Evolutionary conservation across 1,140 invertebrate genomes (phyloP), one percentile per base, ranked within the genome.

Genomic region (Megathymus violae): DNA sequence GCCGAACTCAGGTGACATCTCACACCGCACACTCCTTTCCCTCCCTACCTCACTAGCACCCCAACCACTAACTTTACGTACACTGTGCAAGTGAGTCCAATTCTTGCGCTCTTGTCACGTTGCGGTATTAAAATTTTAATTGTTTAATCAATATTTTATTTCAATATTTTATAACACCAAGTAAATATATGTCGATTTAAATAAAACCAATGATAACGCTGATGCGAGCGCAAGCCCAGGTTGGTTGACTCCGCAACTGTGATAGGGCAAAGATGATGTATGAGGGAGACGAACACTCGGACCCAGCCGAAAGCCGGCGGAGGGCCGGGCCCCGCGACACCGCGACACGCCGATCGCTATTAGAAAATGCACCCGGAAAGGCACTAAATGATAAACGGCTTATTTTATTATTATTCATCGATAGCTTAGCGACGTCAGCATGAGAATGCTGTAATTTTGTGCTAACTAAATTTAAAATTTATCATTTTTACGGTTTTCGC

Each of bases 1-100:
- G 95, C 96, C 62, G 97, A 99, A 90, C 94, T 99, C 91, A 98
- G 97, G 97, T 98, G 93, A 75, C 19, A 22, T 5, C 19, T 2
- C 19, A 22, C 19, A 22, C 44, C 44, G 1, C 3, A 16, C 50
- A n/a, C 31, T 1, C 16, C 16, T 4, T 34, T 17, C 0, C 11
- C 34, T 0, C 17, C 27, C 4, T 5, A 0, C 14, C 0, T 19
- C 38, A 3, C 38, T 13, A 4, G 16, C 15, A 16, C 34, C 19
- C 19, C 11, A 46, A 46, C 43, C 10, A 58, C 60, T 34, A 31
- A 59, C 36, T 4, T 31, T 31, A 31, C 27, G 27, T 3, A 31
- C 7, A 31, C 7, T 46, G 38, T 41, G 36, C 16, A 13, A n/a
- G 36, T 31, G 4, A 34, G 13, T 9, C 50, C 9, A 13, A 22